Evolutionary conservation across 1,140 invertebrate genomes (phyloP), one percentile per base, ranked within the genome.

Genomic region (Arctopsyche grandis): DNA sequence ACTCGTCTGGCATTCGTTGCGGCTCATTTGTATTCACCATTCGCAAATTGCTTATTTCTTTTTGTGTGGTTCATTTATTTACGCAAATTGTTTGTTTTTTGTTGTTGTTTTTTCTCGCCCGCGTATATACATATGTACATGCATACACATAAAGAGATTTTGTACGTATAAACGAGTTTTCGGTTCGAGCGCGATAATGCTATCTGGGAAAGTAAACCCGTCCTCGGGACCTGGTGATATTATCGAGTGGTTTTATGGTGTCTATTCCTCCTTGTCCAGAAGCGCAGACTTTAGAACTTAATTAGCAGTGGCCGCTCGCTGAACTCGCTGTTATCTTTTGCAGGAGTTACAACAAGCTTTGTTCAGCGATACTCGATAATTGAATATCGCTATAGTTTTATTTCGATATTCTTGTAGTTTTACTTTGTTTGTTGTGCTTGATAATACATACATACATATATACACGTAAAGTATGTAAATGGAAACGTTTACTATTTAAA

Each of bases 261-360:
- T 63, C 74, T 66, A 66, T 63, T 66, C 74, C 16, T 76, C 26
- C 74, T 43, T 76, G 43, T 75, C 73, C 73, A 21, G 56, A 69
- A 75, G 46, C 38, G 43, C 24, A 44, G 52, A 52, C 56, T 76
- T 76, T 76, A 76, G 58, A 76, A 76, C 74, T 76, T 76, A 76
- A 76, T 76, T 76, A 71, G 44, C 43, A 38, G 16, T 22, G 69
- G 16, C 16, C 73, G 21, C 10, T 24, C n/a, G 12, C 12, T 44
- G 44, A 21, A 26, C 44, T 43, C 43, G 46, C n/a, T 22, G 29
- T 46, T 44, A 63, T 76, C 44, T 76, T 76, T 63, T 19, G 46
- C 52, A 12, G 12, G 16, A 24, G 43, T 52, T 52, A 14, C 48
- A 14, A 52, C 48, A 52, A 52, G 48, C 48, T 52, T 52, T 52